Percentiles rank a stretch among this genome's conserved stretches.
Evolutionary conservation across 2,888 invertebrate genomes (phyloP).

Genomic region (Gandaritis pyraliata): DNA sequence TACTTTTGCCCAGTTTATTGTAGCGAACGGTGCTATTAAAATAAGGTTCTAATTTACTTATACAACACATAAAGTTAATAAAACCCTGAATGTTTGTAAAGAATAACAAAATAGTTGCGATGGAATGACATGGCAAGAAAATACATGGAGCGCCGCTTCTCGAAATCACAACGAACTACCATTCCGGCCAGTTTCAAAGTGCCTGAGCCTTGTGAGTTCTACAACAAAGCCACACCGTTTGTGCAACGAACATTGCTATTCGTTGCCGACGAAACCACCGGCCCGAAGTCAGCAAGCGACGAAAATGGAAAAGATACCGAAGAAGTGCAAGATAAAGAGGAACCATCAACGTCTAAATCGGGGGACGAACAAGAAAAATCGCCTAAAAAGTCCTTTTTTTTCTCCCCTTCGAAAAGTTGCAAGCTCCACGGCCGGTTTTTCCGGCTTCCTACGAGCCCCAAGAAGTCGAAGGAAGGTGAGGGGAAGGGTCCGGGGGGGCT

Average conservation of each 20-base stretch:
- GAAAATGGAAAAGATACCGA: constrained; percentile 47
- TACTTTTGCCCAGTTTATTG: too few species aligned
- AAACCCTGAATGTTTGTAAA: constrained; percentile 7
- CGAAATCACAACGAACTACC: constrained; percentile 76
- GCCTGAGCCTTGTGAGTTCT: constrained; percentile 78
- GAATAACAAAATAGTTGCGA: constrained; percentile 34
- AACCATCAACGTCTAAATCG: constrained; percentile 68
- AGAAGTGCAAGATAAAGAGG: constrained; percentile 57
- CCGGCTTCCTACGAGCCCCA: constrained; percentile 81
- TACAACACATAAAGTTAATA: neutral
- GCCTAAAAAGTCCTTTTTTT: constrained; percentile 82
- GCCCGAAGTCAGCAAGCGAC: constrained; percentile 63
- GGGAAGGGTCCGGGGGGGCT: constrained; percentile 69
- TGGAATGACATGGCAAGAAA: constrained; percentile 80
- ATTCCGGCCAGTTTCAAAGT: constrained; percentile 79
- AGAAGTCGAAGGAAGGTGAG: constrained; percentile 72
- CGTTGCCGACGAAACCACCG: constrained; percentile 77
- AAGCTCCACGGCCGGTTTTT: constrained; percentile 81
- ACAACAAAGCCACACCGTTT: constrained; percentile 81
- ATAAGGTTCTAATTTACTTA: constrained; percentile 22
- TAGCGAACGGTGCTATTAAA: constrained; percentile 49
- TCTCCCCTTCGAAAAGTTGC: constrained; percentile 81
- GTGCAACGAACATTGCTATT: constrained; percentile 79
- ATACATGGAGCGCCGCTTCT: constrained; percentile 82
- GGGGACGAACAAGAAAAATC: constrained; percentile 78